Conservation (phyloP, 2,888 invertebrate species). For the Drosophila infuscata region DNA sequence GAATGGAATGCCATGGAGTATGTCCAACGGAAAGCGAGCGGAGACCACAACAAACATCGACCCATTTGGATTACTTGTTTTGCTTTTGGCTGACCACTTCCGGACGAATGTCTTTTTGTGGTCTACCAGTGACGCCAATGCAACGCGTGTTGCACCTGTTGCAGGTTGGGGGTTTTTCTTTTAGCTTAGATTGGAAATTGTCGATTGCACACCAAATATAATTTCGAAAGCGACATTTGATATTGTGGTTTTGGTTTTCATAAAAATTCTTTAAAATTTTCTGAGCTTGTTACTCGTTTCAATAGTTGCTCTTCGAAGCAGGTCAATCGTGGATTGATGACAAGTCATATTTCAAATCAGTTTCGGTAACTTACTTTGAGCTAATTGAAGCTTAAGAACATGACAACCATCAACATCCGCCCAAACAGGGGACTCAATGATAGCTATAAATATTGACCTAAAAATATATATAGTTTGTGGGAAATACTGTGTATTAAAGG, state of each 20-base stretch:
- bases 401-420: background rate
- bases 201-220: background rate
- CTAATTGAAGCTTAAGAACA: background rate
- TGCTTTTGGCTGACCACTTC: constrained; percentile 42
- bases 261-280: background rate
- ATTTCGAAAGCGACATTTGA: background rate
- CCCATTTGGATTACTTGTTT: constrained; percentile 49
- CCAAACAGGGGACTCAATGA: background rate
- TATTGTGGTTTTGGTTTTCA: constrained; percentile 3
- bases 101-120: constrained; percentile 23
- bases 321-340: background rate
- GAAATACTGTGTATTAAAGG: background rate
- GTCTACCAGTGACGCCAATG: constrained; percentile 11
- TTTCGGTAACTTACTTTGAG: background rate
- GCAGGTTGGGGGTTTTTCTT: constrained; percentile 7
- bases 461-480: background rate
- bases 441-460: background rate
- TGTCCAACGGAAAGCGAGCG: constrained; percentile 20
- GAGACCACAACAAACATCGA: constrained; percentile 50
- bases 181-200: background rate
- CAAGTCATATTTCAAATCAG: background rate
- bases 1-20: background rate
- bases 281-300: background rate
- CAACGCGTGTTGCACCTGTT: constrained; percentile 43
- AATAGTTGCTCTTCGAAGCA: background rate